phyloP scores from a whole-genome alignment of 2,797 vertebrate genomes.

The Iguana delicatissima region DNA sequence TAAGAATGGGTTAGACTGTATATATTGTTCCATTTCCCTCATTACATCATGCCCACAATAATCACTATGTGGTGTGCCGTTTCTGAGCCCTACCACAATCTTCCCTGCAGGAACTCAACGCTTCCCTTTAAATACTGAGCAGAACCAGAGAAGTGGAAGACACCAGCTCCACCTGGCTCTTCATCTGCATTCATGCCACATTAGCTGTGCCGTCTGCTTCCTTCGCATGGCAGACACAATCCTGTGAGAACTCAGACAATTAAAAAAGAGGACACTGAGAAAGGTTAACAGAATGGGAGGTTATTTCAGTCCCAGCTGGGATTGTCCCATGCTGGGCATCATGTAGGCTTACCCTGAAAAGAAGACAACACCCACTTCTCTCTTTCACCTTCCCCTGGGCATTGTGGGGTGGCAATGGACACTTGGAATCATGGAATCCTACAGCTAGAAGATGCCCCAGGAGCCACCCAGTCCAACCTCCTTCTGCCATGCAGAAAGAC shows the following conservation, averaged over 20 bases:
- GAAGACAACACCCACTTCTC: no score
- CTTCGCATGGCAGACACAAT: background rate
- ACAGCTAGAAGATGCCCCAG: no score
- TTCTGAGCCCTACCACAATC: conserved; percentile 56
- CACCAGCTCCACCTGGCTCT: conserved; percentile 13
- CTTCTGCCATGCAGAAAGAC: no score
- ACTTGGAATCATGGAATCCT: no score
- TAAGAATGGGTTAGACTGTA: conserved; percentile 54
- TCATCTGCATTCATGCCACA: conserved; percentile 23
- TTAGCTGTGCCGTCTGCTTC: background rate
- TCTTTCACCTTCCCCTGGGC: background rate
- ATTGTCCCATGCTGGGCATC: background rate
- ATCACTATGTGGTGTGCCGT: conserved; percentile 56
- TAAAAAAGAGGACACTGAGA: conserved; percentile 3
- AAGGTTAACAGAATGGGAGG: background rate
- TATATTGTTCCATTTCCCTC: conserved; percentile 68
- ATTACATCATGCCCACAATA: conserved; percentile 69
- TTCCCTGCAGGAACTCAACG: conserved; percentile 53
- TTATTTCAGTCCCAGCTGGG: background rate
- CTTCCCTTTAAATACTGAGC: conserved; percentile 66
- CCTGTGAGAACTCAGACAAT: background rate
- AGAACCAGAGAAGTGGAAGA: conserved; percentile 28
- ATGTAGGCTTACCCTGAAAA: background rate
- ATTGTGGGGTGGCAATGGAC: background rate
- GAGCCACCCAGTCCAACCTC: no score